Conservation (phyloP, 2,797 vertebrate species). For the Lacerta viridis region DNA sequence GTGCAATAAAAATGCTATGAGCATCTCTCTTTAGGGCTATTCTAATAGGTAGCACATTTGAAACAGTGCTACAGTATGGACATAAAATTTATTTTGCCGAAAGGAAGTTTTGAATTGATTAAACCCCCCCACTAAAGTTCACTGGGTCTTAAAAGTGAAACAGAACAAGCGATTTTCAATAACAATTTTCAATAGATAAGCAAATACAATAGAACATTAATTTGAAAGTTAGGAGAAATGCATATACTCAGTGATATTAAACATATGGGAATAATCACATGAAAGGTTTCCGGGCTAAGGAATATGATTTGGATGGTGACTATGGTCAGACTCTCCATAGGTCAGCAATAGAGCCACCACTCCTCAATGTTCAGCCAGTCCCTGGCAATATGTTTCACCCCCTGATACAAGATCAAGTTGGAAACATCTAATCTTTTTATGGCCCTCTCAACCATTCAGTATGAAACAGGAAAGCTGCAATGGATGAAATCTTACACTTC, state of each 20-base stretch:
- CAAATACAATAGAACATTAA: background rate
- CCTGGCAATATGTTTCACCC: no score
- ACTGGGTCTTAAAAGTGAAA: background rate
- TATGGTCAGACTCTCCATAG: no score
- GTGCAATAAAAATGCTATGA: conserved; percentile 30
- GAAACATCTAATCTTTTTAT: no score
- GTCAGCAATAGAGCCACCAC: no score
- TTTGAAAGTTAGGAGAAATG: background rate
- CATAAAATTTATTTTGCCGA: background rate
- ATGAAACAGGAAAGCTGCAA: background rate
- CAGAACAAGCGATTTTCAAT: background rate
- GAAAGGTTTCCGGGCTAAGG: no score
- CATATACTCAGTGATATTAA: background rate
- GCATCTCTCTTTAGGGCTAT: conserved; percentile 19
- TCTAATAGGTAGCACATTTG: conserved; percentile 7
- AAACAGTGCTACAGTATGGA: conserved; percentile 14
- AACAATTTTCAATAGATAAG: background rate
- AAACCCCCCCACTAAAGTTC: background rate
- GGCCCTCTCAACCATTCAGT: no score
- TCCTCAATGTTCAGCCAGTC: no score
- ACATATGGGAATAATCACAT: no score
- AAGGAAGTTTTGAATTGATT: background rate
- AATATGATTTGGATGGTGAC: no score
- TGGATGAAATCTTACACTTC: background rate
- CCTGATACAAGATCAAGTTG: no score